phyloP scores from a whole-genome alignment of 2,113 vertebrate species.

The Stegostoma tigrinum region DNA sequence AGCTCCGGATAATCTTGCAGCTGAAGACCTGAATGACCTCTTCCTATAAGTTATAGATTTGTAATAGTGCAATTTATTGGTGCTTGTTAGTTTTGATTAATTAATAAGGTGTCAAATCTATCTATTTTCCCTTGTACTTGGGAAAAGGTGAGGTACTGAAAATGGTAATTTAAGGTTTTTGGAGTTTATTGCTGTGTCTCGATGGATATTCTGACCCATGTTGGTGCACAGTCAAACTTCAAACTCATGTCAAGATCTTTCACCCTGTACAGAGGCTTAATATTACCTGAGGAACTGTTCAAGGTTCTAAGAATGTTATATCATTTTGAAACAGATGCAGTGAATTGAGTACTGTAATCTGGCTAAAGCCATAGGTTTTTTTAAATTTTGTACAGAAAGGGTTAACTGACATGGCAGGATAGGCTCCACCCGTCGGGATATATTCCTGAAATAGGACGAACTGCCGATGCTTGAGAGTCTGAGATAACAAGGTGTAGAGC shows the following conservation, averaged over 20 bases:
- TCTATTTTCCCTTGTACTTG: not conserved
- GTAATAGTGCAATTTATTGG: not conserved
- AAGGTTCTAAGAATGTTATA: not conserved
- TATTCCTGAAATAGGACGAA: no score
- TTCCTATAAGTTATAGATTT: not conserved
- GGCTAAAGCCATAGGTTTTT: not conserved
- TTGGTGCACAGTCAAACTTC: not conserved
- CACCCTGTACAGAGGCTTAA: not conserved
- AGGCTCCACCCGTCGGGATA: no score
- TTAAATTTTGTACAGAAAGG: no score
- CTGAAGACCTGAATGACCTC: not conserved
- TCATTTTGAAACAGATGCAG: not conserved
- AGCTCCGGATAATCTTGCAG: not conserved
- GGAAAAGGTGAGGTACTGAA: not conserved
- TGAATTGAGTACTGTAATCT: not conserved
- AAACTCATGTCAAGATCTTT: not conserved
- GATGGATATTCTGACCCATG: not conserved
- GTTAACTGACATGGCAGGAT: no score
- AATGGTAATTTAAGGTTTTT: not conserved
- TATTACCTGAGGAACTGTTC: not conserved
- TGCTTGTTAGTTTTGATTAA: not conserved
- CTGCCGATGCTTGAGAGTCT: no score
- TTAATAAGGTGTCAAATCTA: not conserved
- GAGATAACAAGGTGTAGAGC: no score
- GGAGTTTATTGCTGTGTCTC: not conserved